Evolutionary conservation across 2,888 invertebrate genomes (phyloP).

Genomic region (Caenorhabditis plicata): DNA sequence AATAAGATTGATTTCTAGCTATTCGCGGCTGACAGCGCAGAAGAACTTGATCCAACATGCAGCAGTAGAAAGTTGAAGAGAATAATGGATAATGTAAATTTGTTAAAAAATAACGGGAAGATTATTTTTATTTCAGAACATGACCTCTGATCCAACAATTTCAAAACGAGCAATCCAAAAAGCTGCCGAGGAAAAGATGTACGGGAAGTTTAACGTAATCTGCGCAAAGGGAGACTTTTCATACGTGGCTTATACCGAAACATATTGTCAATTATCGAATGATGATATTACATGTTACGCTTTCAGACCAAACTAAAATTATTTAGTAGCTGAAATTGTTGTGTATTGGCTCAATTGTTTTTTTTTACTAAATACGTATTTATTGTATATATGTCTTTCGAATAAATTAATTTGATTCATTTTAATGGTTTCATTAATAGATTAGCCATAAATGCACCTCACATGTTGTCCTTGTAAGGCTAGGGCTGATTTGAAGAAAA

Average conservation of each 20-base stretch:
- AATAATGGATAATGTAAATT: constrained; percentile 56
- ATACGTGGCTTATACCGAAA: constrained; percentile 62
- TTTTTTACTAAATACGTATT: too few species aligned
- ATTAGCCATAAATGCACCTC: too few species aligned
- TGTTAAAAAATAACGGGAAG: neutral
- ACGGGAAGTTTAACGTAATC: constrained; percentile 62
- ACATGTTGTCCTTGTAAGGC: too few species aligned
- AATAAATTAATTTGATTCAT: too few species aligned
- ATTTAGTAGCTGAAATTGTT: too few species aligned
- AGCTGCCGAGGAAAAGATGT: constrained; percentile 60
- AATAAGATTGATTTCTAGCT: constrained; percentile 18
- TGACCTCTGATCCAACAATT: constrained; percentile 54
- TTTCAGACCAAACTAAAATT: constrained; percentile 52
- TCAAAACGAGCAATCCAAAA: constrained; percentile 63
- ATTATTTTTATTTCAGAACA: constrained; percentile 51
- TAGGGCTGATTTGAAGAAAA: too few species aligned
- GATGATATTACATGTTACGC: constrained; percentile 64
- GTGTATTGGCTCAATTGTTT: too few species aligned
- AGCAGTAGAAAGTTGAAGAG: constrained; percentile 57
- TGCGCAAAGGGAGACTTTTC: constrained; percentile 62
- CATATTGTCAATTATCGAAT: constrained; percentile 50
- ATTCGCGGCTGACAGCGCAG: constrained; percentile 34
- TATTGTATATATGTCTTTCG: too few species aligned
- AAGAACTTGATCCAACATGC: constrained; percentile 61
- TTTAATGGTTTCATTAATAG: too few species aligned